Evolutionary conservation across 2,888 invertebrate species (phyloP).

Genomic region (Disparrhopalites patrizii): DNA sequence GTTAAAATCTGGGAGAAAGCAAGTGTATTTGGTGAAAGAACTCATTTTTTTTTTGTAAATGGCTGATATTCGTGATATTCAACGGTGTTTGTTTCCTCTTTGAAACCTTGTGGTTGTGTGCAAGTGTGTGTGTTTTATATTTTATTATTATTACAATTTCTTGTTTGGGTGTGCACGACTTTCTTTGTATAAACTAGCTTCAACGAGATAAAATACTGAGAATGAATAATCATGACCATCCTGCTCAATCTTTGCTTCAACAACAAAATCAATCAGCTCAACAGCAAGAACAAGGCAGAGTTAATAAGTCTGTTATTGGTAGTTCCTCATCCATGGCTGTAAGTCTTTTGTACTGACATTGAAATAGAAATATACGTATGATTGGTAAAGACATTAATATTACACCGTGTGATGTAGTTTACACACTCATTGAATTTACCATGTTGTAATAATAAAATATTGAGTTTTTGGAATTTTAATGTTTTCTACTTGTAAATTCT

Average conservation of each 20-base stretch:
- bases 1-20: too few relatives aligned
- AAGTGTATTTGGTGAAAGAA: too few relatives aligned
- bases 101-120: too few relatives aligned
- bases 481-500: background rate
- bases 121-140: too few relatives aligned
- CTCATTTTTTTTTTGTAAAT: background rate
- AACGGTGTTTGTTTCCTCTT: slow-evolving; percentile 3
- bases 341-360: background rate
- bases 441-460: background rate
- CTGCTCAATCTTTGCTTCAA: too few relatives aligned
- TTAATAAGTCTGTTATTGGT: too few relatives aligned
- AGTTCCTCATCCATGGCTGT: slow-evolving; percentile 4
- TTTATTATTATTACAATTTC: too few relatives aligned
- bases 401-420: too few relatives aligned
- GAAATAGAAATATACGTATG: background rate
- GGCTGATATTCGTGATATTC: background rate
- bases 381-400: too few relatives aligned
- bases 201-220: background rate
- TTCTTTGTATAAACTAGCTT: background rate
- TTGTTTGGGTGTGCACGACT: too few relatives aligned
- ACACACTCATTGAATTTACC: background rate
- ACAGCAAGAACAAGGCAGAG: background rate
- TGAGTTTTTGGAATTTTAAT: background rate
- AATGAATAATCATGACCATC: background rate
- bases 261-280: background rate